Evolutionary conservation across 2,797 vertebrate genomes (phyloP).

Genomic region (Halcyon smyrnensis): DNA sequence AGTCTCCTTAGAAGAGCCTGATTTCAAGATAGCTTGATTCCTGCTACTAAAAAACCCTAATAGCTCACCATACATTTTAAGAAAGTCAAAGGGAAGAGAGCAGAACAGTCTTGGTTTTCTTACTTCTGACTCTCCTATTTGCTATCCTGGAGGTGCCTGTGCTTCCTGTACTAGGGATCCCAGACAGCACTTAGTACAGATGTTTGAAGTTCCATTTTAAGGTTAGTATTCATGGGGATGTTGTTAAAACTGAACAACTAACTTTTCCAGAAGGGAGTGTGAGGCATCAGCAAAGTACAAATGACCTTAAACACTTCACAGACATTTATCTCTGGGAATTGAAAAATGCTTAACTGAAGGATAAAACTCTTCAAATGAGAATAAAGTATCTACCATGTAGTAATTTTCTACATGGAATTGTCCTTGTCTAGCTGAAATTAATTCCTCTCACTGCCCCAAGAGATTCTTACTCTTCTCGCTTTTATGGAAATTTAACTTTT

Average conservation of each 20-base stretch:
- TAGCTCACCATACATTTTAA: background rate
- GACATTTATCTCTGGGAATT: background rate
- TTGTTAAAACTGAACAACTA: background rate
- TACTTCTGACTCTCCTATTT: background rate
- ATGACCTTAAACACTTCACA: background rate
- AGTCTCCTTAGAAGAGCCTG: background rate
- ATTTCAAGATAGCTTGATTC: background rate
- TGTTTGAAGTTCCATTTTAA: background rate
- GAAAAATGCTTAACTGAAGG: background rate
- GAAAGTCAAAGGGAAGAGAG: background rate
- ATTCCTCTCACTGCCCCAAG: background rate
- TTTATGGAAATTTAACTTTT: background rate
- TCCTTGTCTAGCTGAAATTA: background rate
- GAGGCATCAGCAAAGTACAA: background rate
- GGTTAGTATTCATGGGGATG: background rate
- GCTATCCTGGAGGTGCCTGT: background rate
- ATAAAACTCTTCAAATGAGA: background rate
- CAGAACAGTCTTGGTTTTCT: background rate
- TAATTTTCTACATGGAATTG: background rate
- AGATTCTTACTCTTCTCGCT: background rate
- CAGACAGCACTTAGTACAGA: background rate
- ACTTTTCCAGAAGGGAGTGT: background rate
- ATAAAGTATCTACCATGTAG: background rate
- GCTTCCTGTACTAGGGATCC: background rate
- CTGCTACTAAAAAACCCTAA: background rate